These are phyloP conservation scores for Pandemis corylana DNA, from an alignment of 2,888 invertebrate genomes.

Conservation along the genomic window DNA sequence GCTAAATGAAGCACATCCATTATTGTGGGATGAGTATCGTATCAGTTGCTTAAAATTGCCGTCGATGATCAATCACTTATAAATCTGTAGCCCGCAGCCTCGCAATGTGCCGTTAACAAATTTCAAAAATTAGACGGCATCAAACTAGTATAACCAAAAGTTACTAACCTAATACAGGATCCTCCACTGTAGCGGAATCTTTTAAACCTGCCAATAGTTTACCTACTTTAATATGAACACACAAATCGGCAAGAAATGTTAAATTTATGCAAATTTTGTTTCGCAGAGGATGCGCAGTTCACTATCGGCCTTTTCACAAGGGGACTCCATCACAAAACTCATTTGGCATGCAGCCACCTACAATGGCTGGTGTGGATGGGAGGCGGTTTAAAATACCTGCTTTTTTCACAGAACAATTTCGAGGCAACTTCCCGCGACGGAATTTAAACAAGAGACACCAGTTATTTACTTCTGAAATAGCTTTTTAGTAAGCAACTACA, in stretches of 20 bases:
- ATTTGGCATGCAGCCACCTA: constrained; percentile 83
- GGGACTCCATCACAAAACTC: constrained; percentile 80
- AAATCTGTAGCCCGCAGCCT: no score
- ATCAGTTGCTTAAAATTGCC: no score
- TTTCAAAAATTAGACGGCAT: neutral
- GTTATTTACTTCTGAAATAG: constrained; percentile 41
- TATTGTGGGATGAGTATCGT: no score
- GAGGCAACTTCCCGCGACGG: constrained; percentile 67
- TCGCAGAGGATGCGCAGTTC: constrained; percentile 64
- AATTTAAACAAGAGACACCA: constrained; percentile 54
- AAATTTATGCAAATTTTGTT: constrained; percentile 48
- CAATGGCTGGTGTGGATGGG: constrained; percentile 74
- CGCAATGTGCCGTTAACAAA: no score
- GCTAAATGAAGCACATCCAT: no score
- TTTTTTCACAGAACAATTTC: constrained; percentile 59
- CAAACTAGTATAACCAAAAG: neutral
- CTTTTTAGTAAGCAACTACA: constrained; percentile 16
- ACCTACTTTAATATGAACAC: constrained; percentile 17
- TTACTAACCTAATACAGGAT: neutral
- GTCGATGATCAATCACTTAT: no score
- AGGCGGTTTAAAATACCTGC: constrained; percentile 78
- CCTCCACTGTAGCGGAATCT: neutral
- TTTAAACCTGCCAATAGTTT: constrained; percentile 7
- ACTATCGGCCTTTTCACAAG: constrained; percentile 72
- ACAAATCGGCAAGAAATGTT: constrained; percentile 33